Evolutionary conservation across 2,888 invertebrate genomes (phyloP), one percentile per base, ranked within the genome.

Genomic region (Spatulosminthurus flaviceps): DNA sequence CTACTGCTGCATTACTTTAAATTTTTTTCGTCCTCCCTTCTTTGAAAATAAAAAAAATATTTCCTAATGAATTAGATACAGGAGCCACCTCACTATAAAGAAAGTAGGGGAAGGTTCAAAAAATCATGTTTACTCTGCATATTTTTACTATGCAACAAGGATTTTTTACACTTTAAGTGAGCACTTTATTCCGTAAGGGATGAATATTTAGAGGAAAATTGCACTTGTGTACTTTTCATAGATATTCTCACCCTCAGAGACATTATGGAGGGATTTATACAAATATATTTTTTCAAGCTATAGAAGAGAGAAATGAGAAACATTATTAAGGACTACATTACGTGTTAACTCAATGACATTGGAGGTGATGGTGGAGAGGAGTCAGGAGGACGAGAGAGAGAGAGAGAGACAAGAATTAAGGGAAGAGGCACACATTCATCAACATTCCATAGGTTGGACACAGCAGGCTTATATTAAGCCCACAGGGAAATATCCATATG

Each of bases 321-420:
- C 43, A 24, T 72, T 72, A 72, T 72, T 72, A 72, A 72, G 42
- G 26, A 21, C 24, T 43, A 43, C 42, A 72, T 72, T 72, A 72
- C 71, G 71, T 72, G 71, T 42, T 43, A 43, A 72, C 22, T 72
- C 43, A 72, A 72, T 72, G 71, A 72, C 71, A 42, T 72, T 72
- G 43, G 71, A 24, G 21, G 16, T 16, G n/a, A n/a, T n/a, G n/a
- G n/a, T n/a, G n/a, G n/a, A n/a, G n/a, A n/a, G n/a, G n/a, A n/a
- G n/a, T n/a, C n/a, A n/a, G n/a, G n/a, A 72, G 9, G 11, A 43
- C 24, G 13, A 72, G 42, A 43, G 71, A 16, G 7, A 24, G n/a
- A 19, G 51, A 16, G 5, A 13, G 51, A 51, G 51, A 51, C 2
- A 16, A 51, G 51, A 51, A 51, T 51, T 51, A 51, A 51, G 51